Evolutionary conservation across 1,140 invertebrate species (phyloP), one percentile per base, ranked within the genome.

Genomic region (Drosophila neocordata): DNA sequence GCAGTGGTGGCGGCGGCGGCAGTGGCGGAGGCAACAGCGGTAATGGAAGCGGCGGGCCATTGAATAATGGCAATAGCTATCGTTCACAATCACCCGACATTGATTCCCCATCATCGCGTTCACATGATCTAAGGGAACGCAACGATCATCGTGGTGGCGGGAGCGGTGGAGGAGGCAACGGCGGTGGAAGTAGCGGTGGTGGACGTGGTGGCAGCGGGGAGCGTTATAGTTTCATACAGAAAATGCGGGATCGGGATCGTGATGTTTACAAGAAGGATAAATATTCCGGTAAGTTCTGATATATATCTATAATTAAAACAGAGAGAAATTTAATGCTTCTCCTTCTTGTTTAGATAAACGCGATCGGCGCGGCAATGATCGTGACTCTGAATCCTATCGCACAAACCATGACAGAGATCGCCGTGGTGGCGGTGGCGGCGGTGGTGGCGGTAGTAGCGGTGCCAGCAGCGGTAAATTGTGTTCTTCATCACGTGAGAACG

Each of bases 191-290:
- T 37, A 56, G 69, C 11, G 93, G 92, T 71, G 91, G 92, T 69
- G 92, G 93, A 78, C 94, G 95, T 79, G 92, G 78, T 35, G 80
- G 81, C 13, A 75, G 81, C 56, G 71, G 75, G 8, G 89, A 90
- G 37, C 87, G 90, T 8, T 91, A 89, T 72, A 94, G 95, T 92
- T 95, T 96, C 93, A 92, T 96, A 92, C 95, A 96, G 85, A 95
- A 95, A 93, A 93, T 94, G 92, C 94, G 95, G 76, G 95, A 97
- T 93, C 96, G 96, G 94, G 96, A 97, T 95, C 96, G 96, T 95
- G 97, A 94, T 94, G 95, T 96, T 94, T 97, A 96, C 92, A 97
- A 96, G 93, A 96, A 96, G 92, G 96, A 96, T 93, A 96, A 96
- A 94, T 95, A 96, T 95, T 94, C 95, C 92, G 94, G 95, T 95